phyloP scores from a whole-genome alignment of 2,113 vertebrate genomes.

The Cervus canadensis region DNA sequence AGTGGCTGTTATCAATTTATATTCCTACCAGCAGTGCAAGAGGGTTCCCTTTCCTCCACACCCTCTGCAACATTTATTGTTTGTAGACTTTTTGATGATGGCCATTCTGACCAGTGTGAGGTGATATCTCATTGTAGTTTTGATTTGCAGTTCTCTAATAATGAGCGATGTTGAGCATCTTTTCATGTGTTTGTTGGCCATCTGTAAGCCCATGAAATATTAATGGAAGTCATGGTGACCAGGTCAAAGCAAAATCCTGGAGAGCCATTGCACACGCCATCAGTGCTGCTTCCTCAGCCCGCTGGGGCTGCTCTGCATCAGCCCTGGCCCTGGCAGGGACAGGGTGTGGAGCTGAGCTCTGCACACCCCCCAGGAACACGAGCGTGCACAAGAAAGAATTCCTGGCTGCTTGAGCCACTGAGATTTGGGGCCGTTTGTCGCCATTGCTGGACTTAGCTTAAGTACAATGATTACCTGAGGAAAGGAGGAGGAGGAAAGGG shows the following conservation, averaged over 20 bases:
- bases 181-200: background rate
- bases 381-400: background rate
- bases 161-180: background rate
- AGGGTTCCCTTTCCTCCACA: background rate
- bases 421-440: background rate
- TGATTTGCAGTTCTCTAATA: background rate
- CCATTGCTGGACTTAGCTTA: background rate
- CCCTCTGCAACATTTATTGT: background rate
- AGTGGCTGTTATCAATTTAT: background rate
- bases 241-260: background rate
- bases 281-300: background rate
- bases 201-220: background rate
- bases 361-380: fast-evolving
- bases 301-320: background rate
- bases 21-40: background rate
- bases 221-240: fast-evolving
- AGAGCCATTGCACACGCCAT: fast-evolving
- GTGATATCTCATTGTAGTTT: background rate
- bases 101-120: background rate
- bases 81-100: background rate
- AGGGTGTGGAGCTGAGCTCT: fast-evolving
- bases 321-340: background rate
- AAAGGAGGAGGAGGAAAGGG: background rate
- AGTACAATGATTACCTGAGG: fast-evolving
- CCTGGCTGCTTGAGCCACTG: background rate